Percentiles rank a stretch among this genome's conserved stretches.
Conservation (phyloP, 2,113 vertebrate genomes). For the Orientallactaga bullata region DNA sequence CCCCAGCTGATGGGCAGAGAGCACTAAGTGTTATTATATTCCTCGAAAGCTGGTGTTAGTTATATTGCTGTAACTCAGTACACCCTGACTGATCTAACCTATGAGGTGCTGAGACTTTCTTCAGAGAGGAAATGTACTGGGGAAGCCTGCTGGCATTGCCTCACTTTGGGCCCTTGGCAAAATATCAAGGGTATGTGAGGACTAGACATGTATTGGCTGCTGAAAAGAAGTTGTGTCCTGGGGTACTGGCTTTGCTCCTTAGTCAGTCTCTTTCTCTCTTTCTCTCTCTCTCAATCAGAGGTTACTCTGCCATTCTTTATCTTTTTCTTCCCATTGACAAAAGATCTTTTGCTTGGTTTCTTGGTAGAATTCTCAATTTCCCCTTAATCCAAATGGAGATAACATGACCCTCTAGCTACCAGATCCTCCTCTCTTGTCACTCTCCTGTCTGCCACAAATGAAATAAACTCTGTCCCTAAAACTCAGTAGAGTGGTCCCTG, state of each 20-base stretch:
- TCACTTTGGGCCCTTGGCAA: not conserved
- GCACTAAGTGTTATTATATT: not conserved
- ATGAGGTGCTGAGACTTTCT: not conserved
- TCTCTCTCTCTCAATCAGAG: not conserved
- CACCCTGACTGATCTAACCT: not conserved
- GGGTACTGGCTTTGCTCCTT: not conserved
- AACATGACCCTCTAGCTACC: not conserved
- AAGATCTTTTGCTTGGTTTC: not conserved
- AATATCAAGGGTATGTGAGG: not conserved
- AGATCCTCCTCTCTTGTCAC: not conserved
- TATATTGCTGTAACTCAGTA: not conserved
- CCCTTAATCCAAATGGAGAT: not conserved
- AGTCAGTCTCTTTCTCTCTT: not conserved
- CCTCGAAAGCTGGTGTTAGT: not conserved
- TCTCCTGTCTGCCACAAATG: not conserved
- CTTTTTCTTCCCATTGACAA: not conserved
- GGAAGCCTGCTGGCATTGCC: not conserved
- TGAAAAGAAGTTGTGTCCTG: rapidly evolving
- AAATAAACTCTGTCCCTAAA: not conserved
- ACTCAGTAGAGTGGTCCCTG: not conserved
- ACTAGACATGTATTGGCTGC: not conserved
- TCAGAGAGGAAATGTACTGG: not conserved
- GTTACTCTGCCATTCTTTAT: not conserved
- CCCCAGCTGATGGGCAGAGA: not conserved
- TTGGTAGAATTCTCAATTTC: not conserved